Evolutionary conservation across 2,113 vertebrate species (phyloP), one percentile per base, ranked within the genome.

Genomic region (Murina feae): DNA sequence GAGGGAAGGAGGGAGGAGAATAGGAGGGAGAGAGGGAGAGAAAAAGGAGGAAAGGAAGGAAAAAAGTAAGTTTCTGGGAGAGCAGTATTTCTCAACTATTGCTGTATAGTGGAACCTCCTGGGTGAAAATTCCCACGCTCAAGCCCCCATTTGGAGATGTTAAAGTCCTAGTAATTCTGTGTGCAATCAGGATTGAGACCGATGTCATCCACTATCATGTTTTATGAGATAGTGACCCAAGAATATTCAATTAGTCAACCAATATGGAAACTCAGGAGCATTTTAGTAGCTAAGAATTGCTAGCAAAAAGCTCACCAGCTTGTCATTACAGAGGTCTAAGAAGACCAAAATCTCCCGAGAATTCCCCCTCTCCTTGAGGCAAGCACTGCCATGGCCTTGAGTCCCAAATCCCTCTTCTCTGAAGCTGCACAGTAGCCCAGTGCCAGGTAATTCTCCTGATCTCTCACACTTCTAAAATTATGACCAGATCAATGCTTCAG

Each of bases 391-490:
- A 3, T 30, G 12, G 42, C 74, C 32, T 37, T 16, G 16, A 79
- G 69, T 72, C 44, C 39, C 1, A n/a, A 78, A 14, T 35, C 42
- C 78, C 72, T 30, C 9, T 68, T 66, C 53, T 68, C 69, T 60
- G n/a, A 86, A 23, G 32, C 47, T 60, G 11, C 12, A 3, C 4
- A 49, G 71, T 21, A 93, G 49, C 18, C 60, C 23, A 9, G 9
- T 0, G 5, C 21, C 55, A 25, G 39, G 9, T 28, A 65, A 68
- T 86, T 92, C 44, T 80, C 35, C n/a, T 68, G 87, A 53, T 37
- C 51, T 69, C 35, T 84, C 65, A 91, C 23, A 4, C 32, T 80
- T 91, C 47, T 65, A 68, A 89, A 81, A 84, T 81, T 81, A 94
- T 39, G 89, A 74, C 39, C 55, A 60, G 66, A 72, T 78, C 71